Evolutionary conservation across 2,888 invertebrate species (phyloP).

Genomic region (Chrysotoxum bicinctum): DNA sequence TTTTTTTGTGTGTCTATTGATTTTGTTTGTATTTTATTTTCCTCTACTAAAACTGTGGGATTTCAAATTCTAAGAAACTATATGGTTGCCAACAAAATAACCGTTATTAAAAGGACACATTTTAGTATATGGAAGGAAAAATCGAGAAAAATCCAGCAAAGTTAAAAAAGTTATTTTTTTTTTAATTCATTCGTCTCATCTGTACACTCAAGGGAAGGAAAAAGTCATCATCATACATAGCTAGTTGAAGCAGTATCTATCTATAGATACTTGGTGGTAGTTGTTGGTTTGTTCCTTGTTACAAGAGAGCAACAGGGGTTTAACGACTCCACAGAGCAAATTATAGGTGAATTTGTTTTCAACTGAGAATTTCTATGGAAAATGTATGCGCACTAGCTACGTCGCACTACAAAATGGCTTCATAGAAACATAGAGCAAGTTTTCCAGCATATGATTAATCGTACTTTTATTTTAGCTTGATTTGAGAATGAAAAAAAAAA

Average conservation of each 20-base stretch:
- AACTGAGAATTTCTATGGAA: conserved; percentile 43
- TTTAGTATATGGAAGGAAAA: neutral
- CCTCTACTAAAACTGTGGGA: neutral
- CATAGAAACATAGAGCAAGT: neutral
- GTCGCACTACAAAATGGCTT: conserved; percentile 33
- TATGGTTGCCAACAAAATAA: conserved; percentile 14
- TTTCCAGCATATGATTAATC: neutral
- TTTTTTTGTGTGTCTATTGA: conserved; percentile 25
- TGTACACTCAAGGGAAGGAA: neutral
- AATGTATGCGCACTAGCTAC: conserved; percentile 56
- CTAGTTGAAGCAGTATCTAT: neutral
- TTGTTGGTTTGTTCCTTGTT: neutral
- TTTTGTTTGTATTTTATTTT: conserved; percentile 15
- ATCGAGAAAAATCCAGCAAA: conserved; percentile 2
- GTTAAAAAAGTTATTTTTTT: neutral
- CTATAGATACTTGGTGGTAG: conserved; percentile 7
- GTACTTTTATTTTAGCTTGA: neutral
- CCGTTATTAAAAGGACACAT: conserved; percentile 22
- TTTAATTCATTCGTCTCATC: neutral
- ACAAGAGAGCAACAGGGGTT: conserved; percentile 52
- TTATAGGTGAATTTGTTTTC: conserved; percentile 28
- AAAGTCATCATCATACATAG: neutral
- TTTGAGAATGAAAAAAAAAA: no score
- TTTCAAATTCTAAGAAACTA: conserved; percentile 5
- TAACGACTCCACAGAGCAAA: conserved; percentile 8